Conservation (phyloP, 1,140 invertebrate species). For the Heliconius nattereri region DNA sequence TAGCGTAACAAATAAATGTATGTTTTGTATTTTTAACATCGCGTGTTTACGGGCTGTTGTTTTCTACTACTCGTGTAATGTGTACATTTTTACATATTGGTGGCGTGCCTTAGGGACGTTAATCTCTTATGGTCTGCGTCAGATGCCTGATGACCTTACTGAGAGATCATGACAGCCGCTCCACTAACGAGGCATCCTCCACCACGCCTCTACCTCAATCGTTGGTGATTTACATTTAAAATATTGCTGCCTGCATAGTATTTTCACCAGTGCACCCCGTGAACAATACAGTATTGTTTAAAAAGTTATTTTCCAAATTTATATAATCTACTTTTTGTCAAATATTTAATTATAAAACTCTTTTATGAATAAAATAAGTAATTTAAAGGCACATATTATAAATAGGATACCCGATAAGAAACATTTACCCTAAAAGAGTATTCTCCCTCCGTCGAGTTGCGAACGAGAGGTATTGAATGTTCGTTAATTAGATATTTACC, state of each 20-base stretch:
- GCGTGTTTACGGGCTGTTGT: background rate
- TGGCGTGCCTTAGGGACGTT: slow-evolving; percentile 13
- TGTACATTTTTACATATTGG: slow-evolving; percentile 22
- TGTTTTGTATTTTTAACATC: background rate
- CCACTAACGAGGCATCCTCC: slow-evolving; percentile 11
- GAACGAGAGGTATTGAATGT: background rate
- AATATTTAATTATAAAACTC: no score
- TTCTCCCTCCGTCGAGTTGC: background rate
- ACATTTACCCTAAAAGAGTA: background rate
- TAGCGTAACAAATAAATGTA: background rate
- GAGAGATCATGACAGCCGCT: slow-evolving; percentile 18
- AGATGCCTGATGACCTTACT: background rate
- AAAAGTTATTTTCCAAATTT: no score
- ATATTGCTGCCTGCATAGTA: background rate
- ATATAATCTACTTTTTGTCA: no score
- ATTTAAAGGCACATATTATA: background rate
- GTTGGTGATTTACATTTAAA: background rate
- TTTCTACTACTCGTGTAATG: slow-evolving; percentile 9
- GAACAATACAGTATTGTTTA: no score
- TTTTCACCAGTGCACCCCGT: no score
- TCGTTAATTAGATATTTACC: slow-evolving; percentile 10
- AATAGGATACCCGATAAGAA: background rate
- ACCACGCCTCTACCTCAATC: background rate
- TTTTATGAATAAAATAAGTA: background rate
- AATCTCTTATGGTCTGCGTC: slow-evolving; percentile 10